Conservation (phyloP, 1,140 invertebrate species). For the Drosophila miranda region DNA sequence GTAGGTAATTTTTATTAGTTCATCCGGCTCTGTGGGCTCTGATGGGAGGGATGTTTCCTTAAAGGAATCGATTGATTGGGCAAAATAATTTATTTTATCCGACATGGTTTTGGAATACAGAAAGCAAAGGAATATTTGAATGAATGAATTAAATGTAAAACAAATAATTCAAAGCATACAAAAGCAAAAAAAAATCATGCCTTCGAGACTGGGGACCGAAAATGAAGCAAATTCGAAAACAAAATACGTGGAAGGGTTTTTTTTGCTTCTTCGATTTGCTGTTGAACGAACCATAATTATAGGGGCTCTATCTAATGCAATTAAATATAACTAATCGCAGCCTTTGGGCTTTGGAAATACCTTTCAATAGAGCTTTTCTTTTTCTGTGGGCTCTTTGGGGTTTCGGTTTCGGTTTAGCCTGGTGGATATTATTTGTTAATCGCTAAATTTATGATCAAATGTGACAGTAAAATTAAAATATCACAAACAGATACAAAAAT, state of each 20-base stretch:
- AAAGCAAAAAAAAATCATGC: too few species aligned
- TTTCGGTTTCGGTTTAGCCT: background rate
- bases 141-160: too few species aligned
- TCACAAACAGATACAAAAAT: conserved; percentile 67
- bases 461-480: conserved; percentile 79
- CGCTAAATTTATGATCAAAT: conserved; percentile 76
- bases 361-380: conserved; percentile 13
- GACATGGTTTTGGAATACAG: too few species aligned
- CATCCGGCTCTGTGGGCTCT: background rate
- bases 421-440: conserved; percentile 65
- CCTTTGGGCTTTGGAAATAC: conserved; percentile 6
- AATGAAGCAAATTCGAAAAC: too few species aligned
- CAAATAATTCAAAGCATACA: too few species aligned
- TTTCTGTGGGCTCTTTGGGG: too few species aligned
- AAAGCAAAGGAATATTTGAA: too few species aligned
- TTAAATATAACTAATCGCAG: conserved; percentile 40
- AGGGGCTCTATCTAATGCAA: conserved; percentile 15
- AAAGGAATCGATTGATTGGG: conserved; percentile 19
- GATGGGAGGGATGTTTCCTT: background rate
- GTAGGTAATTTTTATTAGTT: background rate
- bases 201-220: too few species aligned
- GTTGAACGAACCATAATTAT: conserved; percentile 5
- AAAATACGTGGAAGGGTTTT: too few species aligned
- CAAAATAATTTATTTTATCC: conserved; percentile 8
- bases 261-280: too few species aligned